Evolutionary conservation across 2,888 invertebrate genomes (phyloP), one percentile per base, ranked within the genome.

Genomic region (Baccha elongata): DNA sequence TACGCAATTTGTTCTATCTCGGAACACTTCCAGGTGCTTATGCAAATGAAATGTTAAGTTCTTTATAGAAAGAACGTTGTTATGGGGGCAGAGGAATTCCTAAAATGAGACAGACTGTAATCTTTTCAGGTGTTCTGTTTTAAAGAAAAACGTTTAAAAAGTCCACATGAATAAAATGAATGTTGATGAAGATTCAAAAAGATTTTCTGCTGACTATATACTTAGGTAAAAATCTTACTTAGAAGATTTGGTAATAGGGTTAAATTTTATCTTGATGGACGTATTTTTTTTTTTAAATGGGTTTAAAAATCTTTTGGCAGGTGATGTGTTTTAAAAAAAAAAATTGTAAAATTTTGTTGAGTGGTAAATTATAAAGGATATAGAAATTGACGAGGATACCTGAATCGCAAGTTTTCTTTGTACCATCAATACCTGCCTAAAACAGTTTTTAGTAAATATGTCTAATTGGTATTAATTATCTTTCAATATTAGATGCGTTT

Each of bases 1-100:
- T 73, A 73, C 53, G 40, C 67, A 74, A 52, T 68, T 62, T 73
- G 46, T 32, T 26, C 53, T 23, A 40, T 23, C 23, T 26, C 58
- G 46, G 44, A 67, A 67, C 60, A 73, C 53, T 73, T 60, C 40
- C 74, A 79, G 79, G 68, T 79, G 68, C 48, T 79, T 73, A 73
- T 68, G 67, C 67, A 79, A 79, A 79, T 79, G 8, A 26, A 17
- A 35, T 2, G 26, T 7, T 3, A 15, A 50, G 3, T 3, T 26
- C 26, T 6, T 3, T 6, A n/a, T n/a, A n/a, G n/a, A n/a, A n/a
- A 26, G 26, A 26, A 26, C 26, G 26, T 6, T 11, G 46, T 1
- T 23, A n/a, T n/a, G n/a, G n/a, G n/a, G n/a, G n/a, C n/a, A n/a
- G n/a, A 8, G 29, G 3, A 29, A 3, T 29, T 29, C 17, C 29